These are phyloP conservation scores for Lanistes nyassanus DNA, from an alignment of 1,140 invertebrate genomes.

Conservation along the genomic window DNA sequence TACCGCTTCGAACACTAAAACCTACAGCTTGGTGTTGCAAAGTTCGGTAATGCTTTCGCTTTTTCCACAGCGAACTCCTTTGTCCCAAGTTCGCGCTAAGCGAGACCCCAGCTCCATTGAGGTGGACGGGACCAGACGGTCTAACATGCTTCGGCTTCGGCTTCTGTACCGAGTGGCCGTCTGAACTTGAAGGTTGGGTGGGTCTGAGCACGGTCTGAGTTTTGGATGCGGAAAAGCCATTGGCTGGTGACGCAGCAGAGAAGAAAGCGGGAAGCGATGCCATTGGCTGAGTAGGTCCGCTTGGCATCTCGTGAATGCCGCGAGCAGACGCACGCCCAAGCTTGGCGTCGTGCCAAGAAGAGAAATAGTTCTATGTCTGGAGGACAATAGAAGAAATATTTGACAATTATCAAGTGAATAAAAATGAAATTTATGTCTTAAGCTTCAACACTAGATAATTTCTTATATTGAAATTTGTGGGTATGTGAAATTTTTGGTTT, in stretches of 20 bases:
- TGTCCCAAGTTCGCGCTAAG: slow-evolving; percentile 8
- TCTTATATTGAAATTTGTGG: background rate
- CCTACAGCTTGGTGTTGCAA: background rate
- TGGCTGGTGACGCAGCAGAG: slow-evolving; percentile 21
- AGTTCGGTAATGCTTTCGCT: background rate
- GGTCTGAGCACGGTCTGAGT: background rate
- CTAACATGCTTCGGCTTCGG: background rate
- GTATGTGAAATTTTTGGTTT: background rate
- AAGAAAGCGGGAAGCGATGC: slow-evolving; percentile 46
- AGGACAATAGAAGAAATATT: background rate
- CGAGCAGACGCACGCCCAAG: slow-evolving; percentile 16
- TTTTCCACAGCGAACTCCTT: background rate
- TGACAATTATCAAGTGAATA: background rate
- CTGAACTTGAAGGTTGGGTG: slow-evolving; percentile 7
- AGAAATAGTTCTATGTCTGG: slow-evolving; percentile 52
- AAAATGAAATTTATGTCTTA: background rate
- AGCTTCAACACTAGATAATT: background rate
- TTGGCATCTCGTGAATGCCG: slow-evolving; percentile 46
- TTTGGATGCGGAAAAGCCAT: slow-evolving; percentile 18
- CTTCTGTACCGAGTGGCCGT: slow-evolving; percentile 28
- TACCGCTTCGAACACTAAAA: background rate
- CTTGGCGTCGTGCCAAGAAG: slow-evolving; percentile 10
- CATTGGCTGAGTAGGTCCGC: slow-evolving; percentile 48
- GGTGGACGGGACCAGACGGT: slow-evolving; percentile 33
- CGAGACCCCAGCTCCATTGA: background rate